These are phyloP conservation scores for Danio kyathit DNA, from an alignment of 2,797 vertebrate genomes.

Conservation along the genomic window DNA sequence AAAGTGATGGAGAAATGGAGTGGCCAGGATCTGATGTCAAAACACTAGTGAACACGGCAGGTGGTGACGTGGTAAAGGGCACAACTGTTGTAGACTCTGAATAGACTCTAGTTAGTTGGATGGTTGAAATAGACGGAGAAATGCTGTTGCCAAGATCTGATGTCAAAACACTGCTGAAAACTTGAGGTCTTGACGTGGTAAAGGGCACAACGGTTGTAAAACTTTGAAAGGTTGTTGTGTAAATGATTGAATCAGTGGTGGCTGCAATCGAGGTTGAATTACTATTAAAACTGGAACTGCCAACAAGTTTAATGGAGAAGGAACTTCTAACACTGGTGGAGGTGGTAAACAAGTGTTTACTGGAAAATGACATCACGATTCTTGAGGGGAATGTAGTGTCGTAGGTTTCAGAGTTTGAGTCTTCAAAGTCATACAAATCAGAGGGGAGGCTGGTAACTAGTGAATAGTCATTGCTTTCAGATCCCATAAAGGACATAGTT, in stretches of 20 bases:
- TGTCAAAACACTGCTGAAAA: constrained; percentile 1
- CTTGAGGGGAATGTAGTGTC: constrained; percentile 88
- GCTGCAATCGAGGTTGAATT: constrained; percentile 31
- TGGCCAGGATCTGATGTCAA: constrained; percentile 1
- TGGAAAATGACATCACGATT: constrained; percentile 81
- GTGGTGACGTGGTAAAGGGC: neutral
- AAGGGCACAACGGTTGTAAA: neutral
- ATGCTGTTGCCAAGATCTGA: neutral
- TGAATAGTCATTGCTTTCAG: constrained; percentile 75
- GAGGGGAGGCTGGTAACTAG: constrained; percentile 75
- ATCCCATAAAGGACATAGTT: constrained; percentile 79
- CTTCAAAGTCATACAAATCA: constrained; percentile 83
- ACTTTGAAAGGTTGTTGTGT: neutral
- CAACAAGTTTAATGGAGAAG: constrained; percentile 34
- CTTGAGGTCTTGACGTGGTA: neutral
- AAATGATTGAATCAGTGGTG: constrained; percentile 25
- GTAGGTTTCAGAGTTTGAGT: constrained; percentile 81
- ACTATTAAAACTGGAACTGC: constrained; percentile 38
- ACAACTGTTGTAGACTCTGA: neutral
- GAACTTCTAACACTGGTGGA: constrained; percentile 66
- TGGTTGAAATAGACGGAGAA: neutral
- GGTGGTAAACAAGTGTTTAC: constrained; percentile 65
- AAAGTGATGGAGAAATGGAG: neutral
- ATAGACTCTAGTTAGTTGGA: constrained; percentile 27
- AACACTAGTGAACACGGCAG: constrained; percentile 21